These are phyloP conservation scores for Trogon melanurus DNA, from an alignment of 2,113 vertebrate species.

Conservation along the genomic window DNA sequence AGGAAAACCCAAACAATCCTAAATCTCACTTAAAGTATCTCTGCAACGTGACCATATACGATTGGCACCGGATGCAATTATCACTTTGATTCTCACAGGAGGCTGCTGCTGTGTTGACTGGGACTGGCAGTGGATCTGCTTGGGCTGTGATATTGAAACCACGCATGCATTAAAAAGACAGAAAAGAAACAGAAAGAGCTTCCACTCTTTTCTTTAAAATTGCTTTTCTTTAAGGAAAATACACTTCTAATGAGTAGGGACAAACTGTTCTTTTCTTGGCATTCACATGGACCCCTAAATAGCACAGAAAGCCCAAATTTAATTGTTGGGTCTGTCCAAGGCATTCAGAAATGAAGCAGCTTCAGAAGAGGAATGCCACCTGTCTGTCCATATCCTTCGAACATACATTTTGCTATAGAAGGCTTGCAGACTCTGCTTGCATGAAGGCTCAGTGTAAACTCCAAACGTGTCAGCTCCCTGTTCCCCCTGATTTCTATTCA, in stretches of 20 bases:
- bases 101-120: not conserved
- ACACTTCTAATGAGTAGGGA: not conserved
- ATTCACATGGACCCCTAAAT: not conserved
- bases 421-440: not conserved
- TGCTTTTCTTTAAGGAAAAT: not conserved
- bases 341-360: not conserved
- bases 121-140: not conserved
- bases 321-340: not conserved
- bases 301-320: not conserved
- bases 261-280: not conserved
- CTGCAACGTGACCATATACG: not conserved
- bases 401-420: not conserved
- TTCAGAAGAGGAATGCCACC: not conserved
- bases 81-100: not conserved
- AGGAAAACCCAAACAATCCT: not conserved
- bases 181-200: not conserved
- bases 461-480: not conserved
- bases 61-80: not conserved
- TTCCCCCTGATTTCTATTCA: not conserved
- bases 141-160: not conserved
- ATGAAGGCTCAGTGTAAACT: not conserved
- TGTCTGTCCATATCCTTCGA: not conserved
- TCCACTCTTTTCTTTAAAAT: not conserved
- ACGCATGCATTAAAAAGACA: not conserved
- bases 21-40: not conserved